phyloP scores from a whole-genome alignment of 2,888 invertebrate species.

The Pachycephus smyrnensis region DNA sequence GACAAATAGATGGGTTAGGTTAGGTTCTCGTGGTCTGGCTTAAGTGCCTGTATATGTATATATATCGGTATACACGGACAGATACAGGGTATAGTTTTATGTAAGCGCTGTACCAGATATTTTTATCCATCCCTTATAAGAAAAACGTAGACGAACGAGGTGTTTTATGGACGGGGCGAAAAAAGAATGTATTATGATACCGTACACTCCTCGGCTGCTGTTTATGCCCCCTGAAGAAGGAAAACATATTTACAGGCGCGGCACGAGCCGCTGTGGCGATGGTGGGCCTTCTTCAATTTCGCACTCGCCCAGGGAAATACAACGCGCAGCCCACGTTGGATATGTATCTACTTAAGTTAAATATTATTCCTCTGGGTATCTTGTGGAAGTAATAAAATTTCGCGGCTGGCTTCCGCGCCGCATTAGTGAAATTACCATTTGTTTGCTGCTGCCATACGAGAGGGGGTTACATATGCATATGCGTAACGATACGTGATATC shows the following conservation, averaged over 20 bases:
- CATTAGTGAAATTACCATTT: not conserved
- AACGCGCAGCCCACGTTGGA: not conserved
- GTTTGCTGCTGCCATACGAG: not conserved
- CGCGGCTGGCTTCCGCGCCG: not conserved
- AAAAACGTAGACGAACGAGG: not conserved
- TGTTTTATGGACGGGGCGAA: not conserved
- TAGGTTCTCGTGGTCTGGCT: not conserved
- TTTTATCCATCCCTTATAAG: not conserved
- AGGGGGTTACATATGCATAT: not conserved
- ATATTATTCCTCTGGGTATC: not conserved
- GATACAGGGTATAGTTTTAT: not conserved
- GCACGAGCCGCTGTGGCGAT: not conserved
- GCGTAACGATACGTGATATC: not conserved
- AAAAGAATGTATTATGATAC: not conserved
- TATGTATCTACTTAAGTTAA: not conserved
- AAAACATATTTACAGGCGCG: not conserved
- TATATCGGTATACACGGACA: not conserved
- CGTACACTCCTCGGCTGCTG: not conserved
- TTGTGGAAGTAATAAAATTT: not conserved
- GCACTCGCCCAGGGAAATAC: not conserved
- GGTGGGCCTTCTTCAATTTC: not conserved
- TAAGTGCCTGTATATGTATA: not conserved
- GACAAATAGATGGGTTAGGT: not conserved
- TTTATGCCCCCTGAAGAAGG: not conserved
- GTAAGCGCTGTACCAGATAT: not conserved